Conservation (phyloP, 2,797 vertebrate genomes). For the Darevskia nairensis region DNA sequence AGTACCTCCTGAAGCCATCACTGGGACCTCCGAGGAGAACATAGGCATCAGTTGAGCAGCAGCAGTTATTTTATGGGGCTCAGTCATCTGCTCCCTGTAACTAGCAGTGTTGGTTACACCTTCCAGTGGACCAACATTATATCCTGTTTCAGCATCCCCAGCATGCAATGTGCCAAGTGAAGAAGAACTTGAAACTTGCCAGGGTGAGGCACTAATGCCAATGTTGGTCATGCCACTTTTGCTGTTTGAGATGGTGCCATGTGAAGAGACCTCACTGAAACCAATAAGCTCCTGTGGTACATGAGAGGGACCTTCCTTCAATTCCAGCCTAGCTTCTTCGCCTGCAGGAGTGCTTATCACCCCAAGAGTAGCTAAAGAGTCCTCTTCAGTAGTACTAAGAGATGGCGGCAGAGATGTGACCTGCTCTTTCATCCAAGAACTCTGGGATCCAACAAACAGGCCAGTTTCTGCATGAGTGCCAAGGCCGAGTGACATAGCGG, state of each 20-base stretch:
- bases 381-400: background rate
- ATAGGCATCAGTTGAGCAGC: background rate
- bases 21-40: background rate
- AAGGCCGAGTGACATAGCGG: background rate
- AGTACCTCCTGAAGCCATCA: too few relatives aligned
- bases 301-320: background rate
- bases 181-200: background rate
- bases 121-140: background rate
- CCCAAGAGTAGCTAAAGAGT: background rate
- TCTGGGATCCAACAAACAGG: background rate
- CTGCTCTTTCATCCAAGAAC: fast-evolving
- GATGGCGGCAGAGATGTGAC: background rate
- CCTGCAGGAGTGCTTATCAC: too few relatives aligned
- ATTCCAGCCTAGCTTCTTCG: background rate
- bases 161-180: background rate
- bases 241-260: background rate
- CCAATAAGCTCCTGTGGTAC: background rate
- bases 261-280: background rate
- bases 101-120: too few relatives aligned
- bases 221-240: background rate
- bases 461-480: too few relatives aligned
- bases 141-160: background rate
- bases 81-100: background rate
- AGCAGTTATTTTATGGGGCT: background rate
- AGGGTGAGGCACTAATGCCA: background rate